These are phyloP conservation scores for Pentalonia nigronervosa DNA, from an alignment of 1,140 invertebrate genomes.

Conservation along the genomic window DNA sequence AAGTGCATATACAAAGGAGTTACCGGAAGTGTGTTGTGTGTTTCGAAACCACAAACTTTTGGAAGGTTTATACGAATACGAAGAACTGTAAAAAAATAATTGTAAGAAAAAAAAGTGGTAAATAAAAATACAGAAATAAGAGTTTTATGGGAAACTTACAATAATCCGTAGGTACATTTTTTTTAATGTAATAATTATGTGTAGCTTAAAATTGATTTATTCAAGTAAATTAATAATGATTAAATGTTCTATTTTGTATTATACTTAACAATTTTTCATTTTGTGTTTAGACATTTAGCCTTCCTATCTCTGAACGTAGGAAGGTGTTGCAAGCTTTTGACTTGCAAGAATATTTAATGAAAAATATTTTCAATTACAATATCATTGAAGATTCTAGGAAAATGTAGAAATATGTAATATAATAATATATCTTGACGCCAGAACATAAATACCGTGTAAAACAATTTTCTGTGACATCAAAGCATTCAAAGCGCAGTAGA, in stretches of 20 bases:
- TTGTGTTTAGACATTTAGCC: neutral
- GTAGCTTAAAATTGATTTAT: neutral
- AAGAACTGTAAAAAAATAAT: no score
- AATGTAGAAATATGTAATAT: neutral
- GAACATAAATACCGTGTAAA: neutral
- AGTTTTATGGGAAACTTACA: no score
- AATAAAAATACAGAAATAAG: no score
- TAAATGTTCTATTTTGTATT: neutral
- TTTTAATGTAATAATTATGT: no score
- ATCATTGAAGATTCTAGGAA: neutral
- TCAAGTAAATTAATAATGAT: neutral
- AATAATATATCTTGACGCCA: neutral
- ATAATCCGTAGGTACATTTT: no score
- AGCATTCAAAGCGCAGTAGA: neutral
- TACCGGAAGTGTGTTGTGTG: no score
- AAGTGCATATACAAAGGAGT: no score
- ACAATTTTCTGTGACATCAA: slow-evolving; percentile 11
- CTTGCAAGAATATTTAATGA: neutral
- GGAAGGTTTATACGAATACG: no score
- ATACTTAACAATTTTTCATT: neutral
- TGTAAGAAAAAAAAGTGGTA: no score
- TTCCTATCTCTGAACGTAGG: neutral
- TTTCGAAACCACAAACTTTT: no score
- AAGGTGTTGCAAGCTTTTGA: no score
- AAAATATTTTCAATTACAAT: neutral